Percentiles rank a stretch among this genome's conserved stretches.
These are phyloP conservation scores for Cephus pygmeus DNA, from an alignment of 2,888 invertebrate genomes.

Conservation along the genomic window DNA sequence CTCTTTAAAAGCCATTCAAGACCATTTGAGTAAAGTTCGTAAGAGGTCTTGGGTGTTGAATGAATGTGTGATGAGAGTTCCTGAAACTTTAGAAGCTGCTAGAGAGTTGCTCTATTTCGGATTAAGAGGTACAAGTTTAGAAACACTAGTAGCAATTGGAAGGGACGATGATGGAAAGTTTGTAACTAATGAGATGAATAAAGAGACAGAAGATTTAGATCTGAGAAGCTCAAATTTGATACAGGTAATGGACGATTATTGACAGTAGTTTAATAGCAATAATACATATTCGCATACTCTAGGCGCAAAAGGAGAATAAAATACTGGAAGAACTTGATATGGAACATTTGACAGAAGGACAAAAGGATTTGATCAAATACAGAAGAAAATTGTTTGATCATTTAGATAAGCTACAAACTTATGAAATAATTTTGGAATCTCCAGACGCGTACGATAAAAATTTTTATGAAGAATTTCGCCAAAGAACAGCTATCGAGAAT, in stretches of 20 bases:
- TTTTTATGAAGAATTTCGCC: conserved; percentile 77
- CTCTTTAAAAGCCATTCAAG: conserved; percentile 77
- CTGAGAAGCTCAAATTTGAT: conserved; percentile 27
- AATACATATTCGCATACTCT: not conserved
- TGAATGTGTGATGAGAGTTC: conserved; percentile 81
- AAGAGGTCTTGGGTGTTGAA: conserved; percentile 84
- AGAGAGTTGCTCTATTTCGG: conserved; percentile 80
- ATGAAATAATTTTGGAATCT: conserved; percentile 70
- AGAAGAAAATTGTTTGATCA: conserved; percentile 77
- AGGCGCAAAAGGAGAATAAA: conserved; percentile 57
- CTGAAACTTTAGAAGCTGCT: conserved; percentile 79
- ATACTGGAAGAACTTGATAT: conserved; percentile 64
- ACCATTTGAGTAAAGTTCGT: conserved; percentile 80
- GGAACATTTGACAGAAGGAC: conserved; percentile 72
- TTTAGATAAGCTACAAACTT: conserved; percentile 76
- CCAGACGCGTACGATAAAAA: conserved; percentile 72
- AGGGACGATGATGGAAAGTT: conserved; percentile 58
- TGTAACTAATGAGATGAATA: conserved; percentile 39
- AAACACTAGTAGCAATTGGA: conserved; percentile 70
- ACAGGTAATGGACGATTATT: conserved; percentile 18
- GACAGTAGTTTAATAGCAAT: not conserved
- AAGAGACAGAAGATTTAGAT: conserved; percentile 25
- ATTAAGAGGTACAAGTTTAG: conserved; percentile 74
- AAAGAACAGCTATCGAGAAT: conserved; percentile 73
- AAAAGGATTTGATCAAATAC: conserved; percentile 75